A percentile compares a stretch with the other conserved stretches of the same genome.
Conservation (phyloP, 1,140 invertebrate genomes). For the Daktulosphaira vitifoliae region DNA sequence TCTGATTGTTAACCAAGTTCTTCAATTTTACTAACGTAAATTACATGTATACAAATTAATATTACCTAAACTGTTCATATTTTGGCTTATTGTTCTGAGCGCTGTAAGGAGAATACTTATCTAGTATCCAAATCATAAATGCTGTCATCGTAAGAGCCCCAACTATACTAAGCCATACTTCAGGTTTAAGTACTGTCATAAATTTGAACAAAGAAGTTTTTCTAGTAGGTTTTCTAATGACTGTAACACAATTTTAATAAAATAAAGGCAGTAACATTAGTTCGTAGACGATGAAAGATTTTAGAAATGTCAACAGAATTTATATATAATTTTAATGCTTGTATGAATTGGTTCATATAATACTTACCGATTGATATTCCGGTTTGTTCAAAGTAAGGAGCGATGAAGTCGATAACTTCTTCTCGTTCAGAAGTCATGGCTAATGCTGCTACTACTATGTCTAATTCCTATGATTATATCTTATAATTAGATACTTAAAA, state of each 20-base stretch:
- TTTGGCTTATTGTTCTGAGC: constrained; percentile 65
- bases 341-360: no score
- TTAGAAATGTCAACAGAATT: no score
- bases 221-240: constrained; percentile 70
- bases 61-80: constrained; percentile 56
- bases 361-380: constrained; percentile 70
- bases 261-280: no score
- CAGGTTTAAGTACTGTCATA: constrained; percentile 76
- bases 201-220: constrained; percentile 84
- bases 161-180: constrained; percentile 83
- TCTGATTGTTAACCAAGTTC: no score
- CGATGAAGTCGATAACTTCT: constrained; percentile 85
- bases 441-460: constrained; percentile 73
- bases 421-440: constrained; percentile 90
- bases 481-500: no score
- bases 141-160: constrained; percentile 72
- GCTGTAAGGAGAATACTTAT: constrained; percentile 82
- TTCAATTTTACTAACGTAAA: neutral
- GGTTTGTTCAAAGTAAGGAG: constrained; percentile 83
- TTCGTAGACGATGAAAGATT: no score
- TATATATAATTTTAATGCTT: no score
- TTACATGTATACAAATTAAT: no score
- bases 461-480: constrained; percentile 59
- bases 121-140: constrained; percentile 77
- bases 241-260: constrained; percentile 44